Evolutionary conservation across 2,888 invertebrate species (phyloP).

Genomic region (Hermaeophaga mercurialis): DNA sequence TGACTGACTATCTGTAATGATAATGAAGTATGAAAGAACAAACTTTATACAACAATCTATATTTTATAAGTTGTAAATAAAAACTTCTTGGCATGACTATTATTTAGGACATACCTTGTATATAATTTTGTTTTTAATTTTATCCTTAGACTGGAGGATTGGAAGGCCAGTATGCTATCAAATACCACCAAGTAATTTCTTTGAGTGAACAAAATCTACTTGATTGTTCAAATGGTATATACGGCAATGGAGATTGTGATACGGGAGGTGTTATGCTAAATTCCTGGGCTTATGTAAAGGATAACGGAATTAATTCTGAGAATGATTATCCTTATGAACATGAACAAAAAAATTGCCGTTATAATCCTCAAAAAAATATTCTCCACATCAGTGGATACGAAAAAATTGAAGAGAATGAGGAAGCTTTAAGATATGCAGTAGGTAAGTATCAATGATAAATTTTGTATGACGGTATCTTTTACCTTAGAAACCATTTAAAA

Average conservation of each 20-base stretch:
- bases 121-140: too few species aligned
- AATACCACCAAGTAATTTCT: slow-evolving; percentile 75
- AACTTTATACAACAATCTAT: too few species aligned
- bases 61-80: too few species aligned
- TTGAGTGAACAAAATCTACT: slow-evolving; percentile 83
- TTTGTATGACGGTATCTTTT: too few species aligned
- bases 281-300: slow-evolving; percentile 79
- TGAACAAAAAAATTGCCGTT: slow-evolving; percentile 51
- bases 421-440: slow-evolving; percentile 47
- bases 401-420: not conserved
- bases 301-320: slow-evolving; percentile 84
- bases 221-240: slow-evolving; percentile 70
- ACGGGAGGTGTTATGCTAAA: slow-evolving; percentile 78
- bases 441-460: too few species aligned
- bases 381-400: slow-evolving; percentile 59
- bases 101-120: too few species aligned
- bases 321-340: slow-evolving; percentile 74
- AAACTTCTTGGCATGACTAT: too few species aligned
- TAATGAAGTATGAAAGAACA: not conserved
- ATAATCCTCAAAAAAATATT: slow-evolving; percentile 51
- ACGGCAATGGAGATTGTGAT: slow-evolving; percentile 84
- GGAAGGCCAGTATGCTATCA: slow-evolving; percentile 86
- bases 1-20: not conserved
- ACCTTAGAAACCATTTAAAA: too few species aligned
- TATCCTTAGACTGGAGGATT: slow-evolving; percentile 50